Evolutionary conservation across 2,113 vertebrate genomes (phyloP).

Genomic region (Oplegnathus fasciatus): DNA sequence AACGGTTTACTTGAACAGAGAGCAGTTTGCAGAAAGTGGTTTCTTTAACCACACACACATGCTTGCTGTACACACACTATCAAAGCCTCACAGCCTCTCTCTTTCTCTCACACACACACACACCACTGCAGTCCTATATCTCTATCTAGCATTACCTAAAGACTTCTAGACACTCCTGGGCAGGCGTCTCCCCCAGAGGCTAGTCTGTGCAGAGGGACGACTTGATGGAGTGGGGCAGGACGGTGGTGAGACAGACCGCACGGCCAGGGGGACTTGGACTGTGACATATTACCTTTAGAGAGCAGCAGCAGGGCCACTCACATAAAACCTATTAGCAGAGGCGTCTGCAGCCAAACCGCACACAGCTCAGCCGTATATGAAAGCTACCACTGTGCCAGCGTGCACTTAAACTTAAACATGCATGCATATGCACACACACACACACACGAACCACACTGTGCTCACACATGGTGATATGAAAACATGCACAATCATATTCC

Average conservation of each 20-base stretch:
- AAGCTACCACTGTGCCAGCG: conserved; percentile 10
- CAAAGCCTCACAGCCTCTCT: conserved; percentile 18
- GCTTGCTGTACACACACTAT: conserved; percentile 39
- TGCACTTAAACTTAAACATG: conserved; percentile 7
- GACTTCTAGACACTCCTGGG: conserved; percentile 66
- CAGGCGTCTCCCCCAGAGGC: conserved; percentile 57
- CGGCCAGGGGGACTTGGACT: conserved; percentile 74
- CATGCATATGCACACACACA: neutral
- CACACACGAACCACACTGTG: neutral
- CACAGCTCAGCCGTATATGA: conserved; percentile 49
- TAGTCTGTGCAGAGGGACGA: conserved; percentile 63
- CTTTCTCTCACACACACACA: conserved; percentile 4
- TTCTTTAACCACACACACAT: conserved; percentile 45
- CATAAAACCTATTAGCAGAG: conserved; percentile 80
- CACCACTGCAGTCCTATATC: conserved; percentile 47
- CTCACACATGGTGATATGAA: neutral
- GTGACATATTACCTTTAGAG: conserved; percentile 82
- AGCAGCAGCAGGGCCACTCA: conserved; percentile 69
- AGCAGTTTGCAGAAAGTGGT: conserved; percentile 37
- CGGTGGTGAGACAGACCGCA: conserved; percentile 68
- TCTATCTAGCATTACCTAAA: conserved; percentile 73
- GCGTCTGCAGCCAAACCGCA: conserved; percentile 56
- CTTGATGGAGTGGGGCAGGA: conserved; percentile 82
- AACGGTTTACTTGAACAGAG: conserved; percentile 23
- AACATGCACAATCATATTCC: neutral